Evolutionary conservation across 2,888 invertebrate genomes (phyloP), one percentile per base, ranked within the genome.

Genomic region (Camptogramma bilineatum): DNA sequence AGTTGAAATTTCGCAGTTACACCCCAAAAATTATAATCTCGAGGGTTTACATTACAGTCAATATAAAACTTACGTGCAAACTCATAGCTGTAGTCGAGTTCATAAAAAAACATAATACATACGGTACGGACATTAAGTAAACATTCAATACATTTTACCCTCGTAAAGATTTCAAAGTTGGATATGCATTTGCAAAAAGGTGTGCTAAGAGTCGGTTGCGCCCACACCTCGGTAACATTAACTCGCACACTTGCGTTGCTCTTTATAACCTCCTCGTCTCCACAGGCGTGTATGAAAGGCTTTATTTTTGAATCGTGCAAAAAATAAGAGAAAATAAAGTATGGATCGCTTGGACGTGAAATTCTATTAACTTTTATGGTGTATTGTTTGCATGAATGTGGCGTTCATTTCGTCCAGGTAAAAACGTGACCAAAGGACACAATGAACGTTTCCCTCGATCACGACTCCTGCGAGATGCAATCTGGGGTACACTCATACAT

Each of bases 341-440:
- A 71, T 75, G 77, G 79, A 76, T 73, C 73, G 79, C 77, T 80
- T 79, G 73, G 73, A 76, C 73, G 69, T 73, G 78, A 79, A 81
- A 79, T 80, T 72, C 73, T 75, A 79, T 79, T 75, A 76, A 81
- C 77, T 82, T 82, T 84, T 83, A 83, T 82, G 75, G 78, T 77
- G 76, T 73, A 78, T 80, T 88, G 87, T 87, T 88, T 85, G 85
- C 87, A 83, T 86, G 73, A 76, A 76, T 79, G 83, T 65, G 62
- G 66, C 68, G 57, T 79, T 80, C 72, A 73, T 81, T 75, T 82
- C 75, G 76, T 80, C 77, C 79, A 80, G 79, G 81, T 79, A 84
- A 78, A 85, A 90, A 90, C 90, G 89, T 91, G 90, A 88, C 88
- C 77, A 76, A 74, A 73, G 76, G 81, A 74, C 77, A 78, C 80